Conservation (phyloP, 2,113 vertebrate species). For the Geococcyx californianus region DNA sequence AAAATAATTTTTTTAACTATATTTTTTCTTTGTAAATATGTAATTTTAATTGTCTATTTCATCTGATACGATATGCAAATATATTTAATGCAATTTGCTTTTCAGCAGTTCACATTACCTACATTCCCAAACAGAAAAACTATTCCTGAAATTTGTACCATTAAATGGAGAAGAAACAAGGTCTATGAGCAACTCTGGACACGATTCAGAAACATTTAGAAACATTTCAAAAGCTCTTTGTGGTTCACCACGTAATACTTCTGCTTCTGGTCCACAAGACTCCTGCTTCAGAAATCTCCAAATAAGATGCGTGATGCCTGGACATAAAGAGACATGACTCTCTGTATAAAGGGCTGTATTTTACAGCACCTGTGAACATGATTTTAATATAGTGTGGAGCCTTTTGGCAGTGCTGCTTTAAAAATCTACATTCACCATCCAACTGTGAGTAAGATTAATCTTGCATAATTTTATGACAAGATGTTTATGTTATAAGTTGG, state of each 20-base stretch:
- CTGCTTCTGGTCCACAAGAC: background rate
- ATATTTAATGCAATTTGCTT: background rate
- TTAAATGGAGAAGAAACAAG: constrained; percentile 9
- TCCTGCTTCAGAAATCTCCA: background rate
- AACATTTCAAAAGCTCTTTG: constrained; percentile 30
- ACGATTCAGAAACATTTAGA: background rate
- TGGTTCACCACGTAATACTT: constrained; percentile 12
- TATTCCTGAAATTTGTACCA: constrained; percentile 8
- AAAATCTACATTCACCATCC: background rate
- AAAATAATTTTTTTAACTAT: background rate
- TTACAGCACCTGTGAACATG: background rate
- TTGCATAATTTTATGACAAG: background rate
- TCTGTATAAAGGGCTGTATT: background rate
- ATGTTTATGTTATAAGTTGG: background rate
- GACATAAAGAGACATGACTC: background rate
- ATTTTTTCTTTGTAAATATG: background rate
- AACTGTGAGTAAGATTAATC: background rate
- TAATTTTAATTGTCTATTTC: background rate
- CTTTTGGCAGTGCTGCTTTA: background rate
- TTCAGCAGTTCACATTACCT: background rate
- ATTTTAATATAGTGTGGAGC: background rate
- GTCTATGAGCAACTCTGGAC: background rate
- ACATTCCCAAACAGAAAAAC: background rate
- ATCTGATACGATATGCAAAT: background rate
- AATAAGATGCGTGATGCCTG: background rate